A percentile compares a stretch with the other conserved stretches of the same genome.
These are phyloP conservation scores for Morus bassanus DNA, from an alignment of 2,797 vertebrate species.

Conservation along the genomic window DNA sequence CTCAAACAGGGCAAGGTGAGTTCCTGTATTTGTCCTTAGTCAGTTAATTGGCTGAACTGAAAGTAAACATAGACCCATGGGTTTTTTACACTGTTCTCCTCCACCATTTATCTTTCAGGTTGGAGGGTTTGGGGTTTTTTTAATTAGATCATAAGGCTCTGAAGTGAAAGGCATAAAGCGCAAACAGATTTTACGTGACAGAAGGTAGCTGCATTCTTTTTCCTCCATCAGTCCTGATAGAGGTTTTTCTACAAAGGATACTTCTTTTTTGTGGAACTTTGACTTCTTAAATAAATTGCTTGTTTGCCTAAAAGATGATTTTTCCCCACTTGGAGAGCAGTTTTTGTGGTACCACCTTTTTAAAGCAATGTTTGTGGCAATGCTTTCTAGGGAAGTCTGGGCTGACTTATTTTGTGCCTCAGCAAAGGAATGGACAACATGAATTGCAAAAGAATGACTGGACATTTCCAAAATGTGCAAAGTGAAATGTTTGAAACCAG, in stretches of 20 bases:
- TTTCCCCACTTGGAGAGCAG: background rate
- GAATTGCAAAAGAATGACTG: background rate
- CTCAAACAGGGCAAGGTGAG: constrained; percentile 94
- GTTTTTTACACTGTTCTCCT: background rate
- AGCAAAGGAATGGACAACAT: background rate
- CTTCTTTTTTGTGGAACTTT: background rate
- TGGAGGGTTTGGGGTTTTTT: background rate
- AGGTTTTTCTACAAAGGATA: background rate
- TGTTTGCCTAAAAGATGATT: background rate
- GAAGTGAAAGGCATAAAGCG: background rate
- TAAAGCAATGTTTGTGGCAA: background rate
- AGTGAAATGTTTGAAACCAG: background rate
- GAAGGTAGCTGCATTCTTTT: background rate
- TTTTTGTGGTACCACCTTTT: background rate
- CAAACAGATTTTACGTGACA: background rate
- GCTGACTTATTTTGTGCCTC: background rate
- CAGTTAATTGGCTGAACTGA: background rate
- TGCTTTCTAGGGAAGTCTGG: background rate
- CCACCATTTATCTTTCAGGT: background rate
- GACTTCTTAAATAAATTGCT: background rate
- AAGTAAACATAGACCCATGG: accelerated
- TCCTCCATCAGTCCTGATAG: background rate
- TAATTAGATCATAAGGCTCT: background rate
- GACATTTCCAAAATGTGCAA: background rate
- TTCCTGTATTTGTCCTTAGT: accelerated